These are phyloP conservation scores for Ormyrus labotus DNA, from an alignment of 2,888 invertebrate species.

Conservation along the genomic window DNA sequence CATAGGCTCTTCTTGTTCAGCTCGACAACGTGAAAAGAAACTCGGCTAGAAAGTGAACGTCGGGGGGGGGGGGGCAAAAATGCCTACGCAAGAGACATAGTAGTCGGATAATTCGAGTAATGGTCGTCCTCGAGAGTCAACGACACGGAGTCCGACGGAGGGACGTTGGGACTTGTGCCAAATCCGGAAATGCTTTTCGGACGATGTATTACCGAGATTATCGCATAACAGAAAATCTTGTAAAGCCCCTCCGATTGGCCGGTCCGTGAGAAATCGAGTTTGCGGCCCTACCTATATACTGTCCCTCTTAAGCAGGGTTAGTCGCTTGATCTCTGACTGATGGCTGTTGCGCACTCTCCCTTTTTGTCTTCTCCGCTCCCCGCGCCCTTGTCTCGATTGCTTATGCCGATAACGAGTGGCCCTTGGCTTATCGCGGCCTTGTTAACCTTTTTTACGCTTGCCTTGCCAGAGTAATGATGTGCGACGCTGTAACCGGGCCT, in stretches of 20 bases:
- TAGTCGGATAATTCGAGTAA: slow-evolving; percentile 61
- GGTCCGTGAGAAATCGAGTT: slow-evolving; percentile 55
- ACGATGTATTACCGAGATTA: slow-evolving; percentile 64
- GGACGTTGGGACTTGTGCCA: slow-evolving; percentile 59
- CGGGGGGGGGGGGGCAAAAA: not conserved
- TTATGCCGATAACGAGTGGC: not conserved
- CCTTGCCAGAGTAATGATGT: not conserved
- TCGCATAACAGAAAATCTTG: slow-evolving; percentile 61
- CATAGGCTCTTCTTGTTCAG: no score
- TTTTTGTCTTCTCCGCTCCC: not conserved
- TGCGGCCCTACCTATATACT: slow-evolving; percentile 20
- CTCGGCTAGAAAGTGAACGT: not conserved
- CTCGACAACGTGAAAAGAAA: not conserved
- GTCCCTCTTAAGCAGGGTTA: not conserved
- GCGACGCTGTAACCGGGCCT: no score
- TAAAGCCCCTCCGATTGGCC: slow-evolving; percentile 41
- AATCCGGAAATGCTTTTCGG: slow-evolving; percentile 59
- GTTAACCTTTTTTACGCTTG: slow-evolving; percentile 18
- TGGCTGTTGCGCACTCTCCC: not conserved
- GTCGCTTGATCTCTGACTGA: slow-evolving; percentile 21
- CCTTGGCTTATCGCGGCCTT: slow-evolving; percentile 21
- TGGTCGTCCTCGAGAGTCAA: slow-evolving; percentile 51
- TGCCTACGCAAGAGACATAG: slow-evolving; percentile 28
- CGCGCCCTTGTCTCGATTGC: not conserved
- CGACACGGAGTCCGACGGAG: slow-evolving; percentile 50